Evolutionary conservation across 2,797 vertebrate species (phyloP).

Genomic region (Erethizon dorsatum): DNA sequence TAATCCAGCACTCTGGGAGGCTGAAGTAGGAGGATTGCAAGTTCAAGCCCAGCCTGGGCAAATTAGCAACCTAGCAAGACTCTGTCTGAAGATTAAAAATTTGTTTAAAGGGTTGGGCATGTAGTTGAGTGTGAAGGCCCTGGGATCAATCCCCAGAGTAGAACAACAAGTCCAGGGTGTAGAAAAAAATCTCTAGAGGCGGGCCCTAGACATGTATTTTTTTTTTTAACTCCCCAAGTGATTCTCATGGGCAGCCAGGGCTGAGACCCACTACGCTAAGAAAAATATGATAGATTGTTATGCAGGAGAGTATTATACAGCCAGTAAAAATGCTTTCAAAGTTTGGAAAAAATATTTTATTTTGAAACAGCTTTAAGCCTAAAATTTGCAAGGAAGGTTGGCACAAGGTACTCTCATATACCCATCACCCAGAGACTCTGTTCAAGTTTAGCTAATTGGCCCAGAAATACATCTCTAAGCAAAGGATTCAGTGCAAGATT

Average conservation of each 20-base stretch:
- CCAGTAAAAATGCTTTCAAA: not conserved
- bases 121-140: not conserved
- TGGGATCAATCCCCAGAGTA: not conserved
- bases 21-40: not conserved
- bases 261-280: not conserved
- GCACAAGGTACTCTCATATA: not conserved
- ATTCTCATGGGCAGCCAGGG: not conserved
- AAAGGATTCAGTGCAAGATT: not conserved
- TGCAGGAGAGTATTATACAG: not conserved
- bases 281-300: not conserved
- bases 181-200: not conserved
- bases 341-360: not conserved
- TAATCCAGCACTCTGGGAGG: not conserved
- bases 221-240: not conserved
- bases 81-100: not conserved
- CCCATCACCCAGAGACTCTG: not conserved
- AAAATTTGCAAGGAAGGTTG: not conserved
- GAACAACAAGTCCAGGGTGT: not conserved
- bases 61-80: not conserved
- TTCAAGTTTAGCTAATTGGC: constrained; percentile 10
- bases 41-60: not conserved
- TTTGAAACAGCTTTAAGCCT: constrained; percentile 21
- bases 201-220: not conserved
- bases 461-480: constrained; percentile 33
- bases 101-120: not conserved